Base-by-base conservation (phyloP, 2,888 invertebrate species). In the Apotomis betuletana region DNA sequence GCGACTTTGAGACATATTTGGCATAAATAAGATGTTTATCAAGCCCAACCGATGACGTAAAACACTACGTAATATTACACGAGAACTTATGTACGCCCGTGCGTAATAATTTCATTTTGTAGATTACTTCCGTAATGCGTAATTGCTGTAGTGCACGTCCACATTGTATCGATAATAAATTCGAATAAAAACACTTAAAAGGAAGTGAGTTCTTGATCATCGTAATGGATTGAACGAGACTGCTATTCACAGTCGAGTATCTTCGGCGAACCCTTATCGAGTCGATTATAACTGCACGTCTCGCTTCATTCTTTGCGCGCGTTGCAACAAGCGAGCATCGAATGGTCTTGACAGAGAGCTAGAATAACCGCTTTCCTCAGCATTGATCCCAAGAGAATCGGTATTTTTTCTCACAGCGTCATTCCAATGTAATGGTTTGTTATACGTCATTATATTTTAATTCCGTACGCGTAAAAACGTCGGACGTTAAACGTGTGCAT, bases 91-190 rank as follows among this genome's bases (percentile, higher is more conserved):
- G 83, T 81, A 81, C 79, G 76, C 65, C 75, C 75, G 75, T 79
- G 84, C 83, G 86, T 86, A 87, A 87, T 85, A 85, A 83, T 85
- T 86, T 81, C 80, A 78, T 82, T 83, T 81, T 79, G 80, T 79
- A 83, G 83, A 86, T 86, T 83, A 85, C 87, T 89, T 89, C 89
- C 88, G 88, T 83, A 84, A 80, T 80, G 77, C 81, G 81, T 87
- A 86, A 89, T 87, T 85, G 83, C 80, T 80, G 77, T 79, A 77
- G 76, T 78, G 77, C 74, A 75, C 74, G 77, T 77, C 80, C 79
- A 80, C 77, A 78, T 77, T 81, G 78, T 76, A 63, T 76, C 67
- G 72, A 75, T 76, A 76, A 73, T 73, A 72, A 62, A 67, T 63
- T 74, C 71, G 72, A 62, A 73, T 67, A 70, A 70, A 71, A 75